Evolutionary conservation across 1,140 invertebrate species (phyloP), one percentile per base, ranked within the genome.

Genomic region (Saccostrea echinata): DNA sequence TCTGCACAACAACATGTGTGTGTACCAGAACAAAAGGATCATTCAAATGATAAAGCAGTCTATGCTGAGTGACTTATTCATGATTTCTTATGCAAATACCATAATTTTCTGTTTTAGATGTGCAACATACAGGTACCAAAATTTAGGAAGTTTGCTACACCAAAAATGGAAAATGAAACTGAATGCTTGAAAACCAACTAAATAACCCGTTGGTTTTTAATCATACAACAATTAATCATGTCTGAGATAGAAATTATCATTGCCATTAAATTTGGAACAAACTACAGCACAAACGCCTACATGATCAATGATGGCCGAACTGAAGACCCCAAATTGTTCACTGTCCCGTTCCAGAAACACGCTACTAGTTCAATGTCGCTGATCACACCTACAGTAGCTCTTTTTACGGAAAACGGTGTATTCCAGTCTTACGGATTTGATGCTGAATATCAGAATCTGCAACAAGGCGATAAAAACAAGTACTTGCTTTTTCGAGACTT

Each of bases 261-360:
- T 27, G 68, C 24, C 11, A 71, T 71, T 12, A 71, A 71, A 71
- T 30, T 71, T 27, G 68, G 68, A 71, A 71, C 68, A 33, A 71
- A 71, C 13, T 71, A 71, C 68, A 71, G 68, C 16, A 71, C 68
- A 33, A 71, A 71, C 30, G 27, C 68, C 1, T 71, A 71, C 24
- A 71, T 33, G 68, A 30, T 71, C 13, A 71, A 71, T 16, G 27
- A 71, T 16, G 68, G 24, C 27, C 9, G 27, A 18, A 27, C 68
- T 13, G 68, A 71, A 13, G 68, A 33, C 30, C 24, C 12, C 3
- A 12, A 71, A 71, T 9, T 71, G 24, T 30, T 71, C 24, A 71
- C 24, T 12, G 68, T 71, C 30, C 68, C 68, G 9, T 71, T 71
- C 68, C 24, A 71, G 16, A 71, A 27, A 30, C 68, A 71, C 11